These are phyloP conservation scores for Micrasema minimum DNA, from an alignment of 1,140 invertebrate genomes.

Conservation along the genomic window DNA sequence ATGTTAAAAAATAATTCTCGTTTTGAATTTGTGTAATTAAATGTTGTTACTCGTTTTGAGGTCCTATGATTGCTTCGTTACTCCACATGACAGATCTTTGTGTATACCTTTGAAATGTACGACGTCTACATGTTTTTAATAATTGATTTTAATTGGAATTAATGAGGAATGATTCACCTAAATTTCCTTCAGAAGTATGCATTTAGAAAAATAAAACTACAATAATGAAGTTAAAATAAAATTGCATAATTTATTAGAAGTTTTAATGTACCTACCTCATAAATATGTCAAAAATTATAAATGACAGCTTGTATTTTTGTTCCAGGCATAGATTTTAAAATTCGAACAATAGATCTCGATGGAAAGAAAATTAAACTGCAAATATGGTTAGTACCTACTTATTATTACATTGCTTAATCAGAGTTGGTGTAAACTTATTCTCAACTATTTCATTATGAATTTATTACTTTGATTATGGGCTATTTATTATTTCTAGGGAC, in stretches of 20 bases:
- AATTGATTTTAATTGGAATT: conserved; percentile 37
- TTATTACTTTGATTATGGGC: no score
- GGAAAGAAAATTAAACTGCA: conserved; percentile 99
- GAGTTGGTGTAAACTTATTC: no score
- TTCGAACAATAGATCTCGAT: conserved; percentile 96
- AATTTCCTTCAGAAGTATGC: background rate
- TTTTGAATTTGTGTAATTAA: no score
- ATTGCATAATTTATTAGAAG: no score
- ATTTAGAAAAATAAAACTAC: conserved; percentile 2
- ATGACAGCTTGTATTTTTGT: background rate
- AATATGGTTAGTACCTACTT: conserved; percentile 84
- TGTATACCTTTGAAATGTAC: conserved; percentile 8
- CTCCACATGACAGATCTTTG: conserved; percentile 7
- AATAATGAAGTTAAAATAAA: background rate
- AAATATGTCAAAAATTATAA: no score
- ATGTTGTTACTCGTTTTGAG: no score
- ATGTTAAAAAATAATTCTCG: background rate
- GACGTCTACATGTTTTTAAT: conserved; percentile 34
- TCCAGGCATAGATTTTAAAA: conserved; percentile 98
- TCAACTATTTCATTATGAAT: no score
- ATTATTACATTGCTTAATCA: no score
- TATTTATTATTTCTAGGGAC: conserved; percentile 79
- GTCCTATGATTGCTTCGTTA: background rate
- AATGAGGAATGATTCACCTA: conserved; percentile 30
- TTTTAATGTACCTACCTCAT: no score